Base-by-base conservation (phyloP, 1,140 invertebrate genomes). In the Teleopsis dalmanni region DNA sequence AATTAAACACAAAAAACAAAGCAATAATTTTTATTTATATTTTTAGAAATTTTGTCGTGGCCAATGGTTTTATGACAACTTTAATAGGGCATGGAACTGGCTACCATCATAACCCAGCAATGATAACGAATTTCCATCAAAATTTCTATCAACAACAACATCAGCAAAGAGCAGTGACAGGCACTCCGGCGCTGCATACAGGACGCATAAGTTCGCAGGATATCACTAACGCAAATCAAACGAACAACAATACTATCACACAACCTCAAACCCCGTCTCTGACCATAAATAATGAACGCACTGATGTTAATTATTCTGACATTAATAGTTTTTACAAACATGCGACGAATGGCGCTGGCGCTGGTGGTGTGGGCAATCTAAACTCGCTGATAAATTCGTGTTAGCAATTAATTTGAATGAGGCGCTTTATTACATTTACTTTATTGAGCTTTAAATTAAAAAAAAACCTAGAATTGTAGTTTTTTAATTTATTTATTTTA, bases 31-130 rank as follows among this genome's bases (percentile, higher is more conserved):
- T 46, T 4, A 14, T 43, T 34, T 42, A 35, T 61, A 56, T 61
- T 60, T 67, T 62, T 56, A 70, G 67, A 53, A 67, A 70, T 57
- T 70, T 70, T 64, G 67, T 70, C 52, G 67, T 70, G 55, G 67
- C 67, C 57, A 70, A 70, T 65, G 66, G 66, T 64, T 70, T 67
- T 60, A 70, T 70, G 66, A 65, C 58, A 47, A 62, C 57, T 43
- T 65, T 70, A 44, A 68, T 68, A 58, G 62, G 62, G 33, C 64
- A 64, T n/a, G 44, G 18, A 29, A 37, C 59, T 36, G 51, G 53
- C 34, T 49, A 46, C 19, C 50, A 40, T 21, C 48, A 55, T 11
- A 9, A 45, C 27, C 29, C 46, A 22, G 23, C 46, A 44, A 47
- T 52, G 33, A 48, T 52, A 52, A 44, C 51, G 38, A 52, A 52